These are phyloP conservation scores for Subanguina moxae DNA, from an alignment of 1,140 invertebrate genomes.

Conservation along the genomic window DNA sequence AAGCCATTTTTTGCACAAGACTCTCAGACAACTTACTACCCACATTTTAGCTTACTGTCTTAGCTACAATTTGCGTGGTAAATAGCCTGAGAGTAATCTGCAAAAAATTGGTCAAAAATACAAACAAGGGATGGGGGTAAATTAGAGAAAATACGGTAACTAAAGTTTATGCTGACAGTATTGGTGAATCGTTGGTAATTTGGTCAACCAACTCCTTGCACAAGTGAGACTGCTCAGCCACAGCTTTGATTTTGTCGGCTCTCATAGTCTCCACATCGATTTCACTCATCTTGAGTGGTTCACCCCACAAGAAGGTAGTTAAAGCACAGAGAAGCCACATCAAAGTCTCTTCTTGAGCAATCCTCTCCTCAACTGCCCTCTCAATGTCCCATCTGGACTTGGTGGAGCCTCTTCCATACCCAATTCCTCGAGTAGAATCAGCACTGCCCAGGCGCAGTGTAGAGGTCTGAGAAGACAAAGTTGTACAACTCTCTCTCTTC, in stretches of 20 bases:
- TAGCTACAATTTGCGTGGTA: too few relatives aligned
- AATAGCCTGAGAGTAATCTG: too few relatives aligned
- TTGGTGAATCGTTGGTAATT: background rate
- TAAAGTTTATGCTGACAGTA: background rate
- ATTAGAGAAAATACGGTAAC: too few relatives aligned
- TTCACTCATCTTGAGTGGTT: slow-evolving; percentile 25
- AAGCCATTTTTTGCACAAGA: too few relatives aligned
- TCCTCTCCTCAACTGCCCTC: slow-evolving; percentile 31
- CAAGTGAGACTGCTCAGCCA: slow-evolving; percentile 19
- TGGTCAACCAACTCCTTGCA: slow-evolving; percentile 7
- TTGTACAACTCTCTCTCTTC: background rate
- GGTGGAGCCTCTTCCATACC: slow-evolving; percentile 89
- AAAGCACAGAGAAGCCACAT: slow-evolving; percentile 56
- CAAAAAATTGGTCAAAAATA: too few relatives aligned
- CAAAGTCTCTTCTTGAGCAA: slow-evolving; percentile 51
- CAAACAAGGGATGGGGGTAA: background rate
- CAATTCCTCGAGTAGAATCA: slow-evolving; percentile 65
- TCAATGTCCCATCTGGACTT: slow-evolving; percentile 92
- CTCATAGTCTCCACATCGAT: slow-evolving; percentile 21
- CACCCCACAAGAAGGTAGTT: slow-evolving; percentile 50
- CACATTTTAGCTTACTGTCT: too few relatives aligned
- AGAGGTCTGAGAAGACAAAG: background rate
- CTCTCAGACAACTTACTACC: too few relatives aligned
- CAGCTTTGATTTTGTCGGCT: slow-evolving; percentile 14
- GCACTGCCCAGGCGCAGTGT: slow-evolving; percentile 11